These are phyloP conservation scores for Drosophila leonis DNA, from an alignment of 2,888 invertebrate genomes.

Conservation along the genomic window DNA sequence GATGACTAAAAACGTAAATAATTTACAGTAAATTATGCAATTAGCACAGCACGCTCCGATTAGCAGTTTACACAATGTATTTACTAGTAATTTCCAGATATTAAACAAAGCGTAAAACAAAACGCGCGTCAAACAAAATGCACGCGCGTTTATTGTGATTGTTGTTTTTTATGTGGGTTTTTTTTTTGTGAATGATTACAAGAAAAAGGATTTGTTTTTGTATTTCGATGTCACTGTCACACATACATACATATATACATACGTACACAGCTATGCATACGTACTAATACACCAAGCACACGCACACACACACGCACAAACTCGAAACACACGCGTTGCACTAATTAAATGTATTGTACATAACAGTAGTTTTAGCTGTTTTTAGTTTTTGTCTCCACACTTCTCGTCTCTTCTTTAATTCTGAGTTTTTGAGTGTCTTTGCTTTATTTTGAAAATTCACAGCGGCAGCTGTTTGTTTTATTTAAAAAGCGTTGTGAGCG, in stretches of 20 bases:
- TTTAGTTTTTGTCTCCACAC: slow-evolving; percentile 19
- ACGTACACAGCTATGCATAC: neutral
- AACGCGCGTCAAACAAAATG: slow-evolving; percentile 37
- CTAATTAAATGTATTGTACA: slow-evolving; percentile 36
- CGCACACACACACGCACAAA: slow-evolving; percentile 3
- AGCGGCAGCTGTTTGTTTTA: slow-evolving; percentile 66
- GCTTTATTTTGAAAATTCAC: slow-evolving; percentile 30
- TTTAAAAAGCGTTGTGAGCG: slow-evolving; percentile 49
- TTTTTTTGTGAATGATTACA: slow-evolving; percentile 5
- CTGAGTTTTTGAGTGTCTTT: slow-evolving; percentile 11
- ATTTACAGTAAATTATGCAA: slow-evolving; percentile 61
- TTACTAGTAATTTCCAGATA: slow-evolving; percentile 29
- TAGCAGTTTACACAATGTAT: slow-evolving; percentile 25
- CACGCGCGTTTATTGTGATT: slow-evolving; percentile 23
- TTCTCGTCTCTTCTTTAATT: slow-evolving; percentile 3
- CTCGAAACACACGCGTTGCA: slow-evolving; percentile 29
- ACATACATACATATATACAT: slow-evolving; percentile 13
- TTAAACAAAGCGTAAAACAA: slow-evolving; percentile 25
- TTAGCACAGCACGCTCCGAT: slow-evolving; percentile 51
- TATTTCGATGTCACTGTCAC: slow-evolving; percentile 42
- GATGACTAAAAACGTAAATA: slow-evolving; percentile 44
- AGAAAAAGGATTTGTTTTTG: slow-evolving; percentile 25
- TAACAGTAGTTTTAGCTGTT: slow-evolving; percentile 29
- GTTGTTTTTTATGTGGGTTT: neutral
- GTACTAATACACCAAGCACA: neutral